Base-by-base conservation (phyloP, 2,797 vertebrate genomes). In the Hippocampus kuda region DNA sequence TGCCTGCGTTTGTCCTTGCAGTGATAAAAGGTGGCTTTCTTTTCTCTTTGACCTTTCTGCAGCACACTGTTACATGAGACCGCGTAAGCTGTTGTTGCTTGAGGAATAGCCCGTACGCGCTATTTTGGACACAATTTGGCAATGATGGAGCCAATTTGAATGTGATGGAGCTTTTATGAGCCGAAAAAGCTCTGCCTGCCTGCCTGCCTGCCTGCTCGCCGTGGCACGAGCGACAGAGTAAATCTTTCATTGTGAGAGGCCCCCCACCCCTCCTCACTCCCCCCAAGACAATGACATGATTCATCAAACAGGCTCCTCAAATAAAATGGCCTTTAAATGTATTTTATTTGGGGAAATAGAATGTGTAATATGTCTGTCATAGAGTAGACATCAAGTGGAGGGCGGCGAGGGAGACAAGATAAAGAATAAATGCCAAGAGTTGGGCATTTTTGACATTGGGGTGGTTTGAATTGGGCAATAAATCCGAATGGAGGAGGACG, bases 241-340 rank as follows among this genome's bases (percentile, higher is more conserved):
- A 83, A 88, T 88, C 82, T 85, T 82, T 86, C 86, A 86, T 88
- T 84, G 84, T 86, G 83, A 88, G 80, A 84, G 84, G 6, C 7
- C 6, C 34, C 34, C 34, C 34, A 27, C 27, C 27, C 27, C 27
- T 2, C 27, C 34, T 7, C 34, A 6, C 34, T 34, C 85, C 74
- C 83, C 79, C 84, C 81, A 85, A 79, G 82, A 86, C 82, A 87
- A 90, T 88, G 84, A 90, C 88, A 86, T 84, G 82, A 87, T 88
- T 87, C 86, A 89, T 88, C 87, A 89, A 80, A 84, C 87, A 85
- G 80, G 82, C 84, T 84, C 80, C 87, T 88, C 79, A 84, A 86
- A 88, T 87, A 88, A 89, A 88, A 88, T 87, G 84, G 81, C 83
- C 84, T 86, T 88, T 87, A 88, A 87, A 88, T 87, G 83, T 86